Percentiles rank a stretch among this genome's conserved stretches.
Evolutionary conservation across 2,888 invertebrate species (phyloP).

Genomic region (Pyrgus malvae): DNA sequence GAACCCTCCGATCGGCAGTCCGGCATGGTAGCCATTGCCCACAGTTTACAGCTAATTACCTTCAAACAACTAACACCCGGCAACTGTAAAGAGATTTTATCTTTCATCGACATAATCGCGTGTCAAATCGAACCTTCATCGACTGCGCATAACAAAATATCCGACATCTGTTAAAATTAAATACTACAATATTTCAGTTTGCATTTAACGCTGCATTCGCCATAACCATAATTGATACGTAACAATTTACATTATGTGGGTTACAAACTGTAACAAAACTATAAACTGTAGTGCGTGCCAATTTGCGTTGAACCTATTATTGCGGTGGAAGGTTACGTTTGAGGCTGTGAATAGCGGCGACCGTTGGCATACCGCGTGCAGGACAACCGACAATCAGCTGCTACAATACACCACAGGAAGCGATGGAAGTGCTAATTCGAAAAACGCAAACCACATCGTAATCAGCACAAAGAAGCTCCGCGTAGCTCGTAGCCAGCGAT

Average conservation of each 20-base stretch:
- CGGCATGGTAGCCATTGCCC: too few species aligned
- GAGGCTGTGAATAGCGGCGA: constrained; percentile 3
- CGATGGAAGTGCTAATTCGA: constrained; percentile 78
- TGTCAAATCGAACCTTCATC: constrained; percentile 8
- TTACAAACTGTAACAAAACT: constrained; percentile 6
- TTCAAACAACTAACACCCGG: too few species aligned
- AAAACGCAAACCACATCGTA: constrained; percentile 75
- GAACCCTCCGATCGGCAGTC: too few species aligned
- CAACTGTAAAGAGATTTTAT: not conserved
- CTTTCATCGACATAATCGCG: not conserved
- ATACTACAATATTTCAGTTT: not conserved
- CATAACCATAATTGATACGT: constrained; percentile 10
- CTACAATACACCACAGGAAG: constrained; percentile 69
- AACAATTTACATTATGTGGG: not conserved
- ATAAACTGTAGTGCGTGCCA: constrained; percentile 11
- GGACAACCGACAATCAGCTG: constrained; percentile 49
- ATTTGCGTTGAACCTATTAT: constrained; percentile 8
- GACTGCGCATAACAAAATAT: not conserved
- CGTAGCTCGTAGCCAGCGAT: constrained; percentile 60
- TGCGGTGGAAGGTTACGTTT: constrained; percentile 18
- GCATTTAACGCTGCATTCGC: constrained; percentile 13
- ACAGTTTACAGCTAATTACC: too few species aligned
- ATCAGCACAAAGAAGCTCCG: constrained; percentile 69
- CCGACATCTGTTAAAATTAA: constrained; percentile 6
- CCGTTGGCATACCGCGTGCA: constrained; percentile 13